Evolutionary conservation across 2,797 vertebrate species (phyloP), one percentile per base, ranked within the genome.

Genomic region (Liasis olivaceus): DNA sequence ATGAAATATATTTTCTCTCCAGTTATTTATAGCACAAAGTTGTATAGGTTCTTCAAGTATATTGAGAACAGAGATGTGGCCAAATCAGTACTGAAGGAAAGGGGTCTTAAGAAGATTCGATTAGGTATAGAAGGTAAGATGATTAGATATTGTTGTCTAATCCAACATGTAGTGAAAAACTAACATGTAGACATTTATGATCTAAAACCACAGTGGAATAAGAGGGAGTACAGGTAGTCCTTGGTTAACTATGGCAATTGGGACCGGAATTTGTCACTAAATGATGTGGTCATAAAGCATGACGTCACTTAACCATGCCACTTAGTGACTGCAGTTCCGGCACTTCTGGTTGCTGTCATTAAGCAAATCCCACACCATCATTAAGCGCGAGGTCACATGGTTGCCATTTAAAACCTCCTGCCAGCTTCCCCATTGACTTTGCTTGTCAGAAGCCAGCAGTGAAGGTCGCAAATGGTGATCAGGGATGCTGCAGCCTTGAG

Each of bases 11-110:
- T 2, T 2, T 11, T 94, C 95, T 94, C 96, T 96, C 47, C 97
- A 99, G 99, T 99, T 96, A 99, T 99, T 97, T 99, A 99, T 98
- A 99, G 99, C 97, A 99, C 99, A 31, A 99, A 99, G 98, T 98
- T 99, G 94, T 99, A 99, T 96, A 98, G 99, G 96, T 99, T 99
- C 98, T 99, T 99, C 98, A 99, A 99, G 97, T 99, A 99, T 95
- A 99, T 99, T 89, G 99, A 99, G 97, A 99, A 99, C 89, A 97
- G 99, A 98, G 99, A 99, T 87, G 99, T 99, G 95, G 99, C 99
- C 97, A 99, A 99, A 97, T 99, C 99, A 0, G 99, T 99, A 95
- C 98, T 99, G 97, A 99, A 99, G 97, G 99, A 99, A 90, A 97
- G 99, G 93, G 99, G 99, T 93, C 98, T 99, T 93, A 99, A 99